Evolutionary conservation across 2,888 invertebrate species (phyloP).

Genomic region (Vesta saturnalis): DNA sequence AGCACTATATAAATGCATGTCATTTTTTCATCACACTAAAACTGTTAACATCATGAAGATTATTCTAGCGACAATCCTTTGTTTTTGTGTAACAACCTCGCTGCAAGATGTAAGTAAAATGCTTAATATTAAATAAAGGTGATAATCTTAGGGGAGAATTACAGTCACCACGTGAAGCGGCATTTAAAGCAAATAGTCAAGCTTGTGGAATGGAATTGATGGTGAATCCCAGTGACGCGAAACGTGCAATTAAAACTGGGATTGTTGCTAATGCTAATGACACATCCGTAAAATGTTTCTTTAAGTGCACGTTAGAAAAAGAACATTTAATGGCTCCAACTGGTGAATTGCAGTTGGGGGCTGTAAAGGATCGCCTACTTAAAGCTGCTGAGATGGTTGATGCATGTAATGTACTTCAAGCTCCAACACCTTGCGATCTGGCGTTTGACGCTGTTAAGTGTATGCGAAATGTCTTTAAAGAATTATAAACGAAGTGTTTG

Average conservation of each 20-base stretch:
- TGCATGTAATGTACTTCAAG: background rate
- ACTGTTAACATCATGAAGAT: background rate
- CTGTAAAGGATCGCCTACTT: background rate
- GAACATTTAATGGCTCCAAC: background rate
- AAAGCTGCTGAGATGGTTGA: slow-evolving; percentile 11
- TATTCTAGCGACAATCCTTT: background rate
- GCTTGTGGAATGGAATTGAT: background rate
- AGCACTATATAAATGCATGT: background rate
- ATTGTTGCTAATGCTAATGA: background rate
- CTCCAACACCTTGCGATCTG: background rate
- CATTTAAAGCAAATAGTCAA: background rate
- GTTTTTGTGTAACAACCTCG: background rate
- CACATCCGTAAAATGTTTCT: slow-evolving; percentile 10
- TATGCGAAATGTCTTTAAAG: background rate
- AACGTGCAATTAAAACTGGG: background rate
- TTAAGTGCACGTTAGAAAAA: background rate
- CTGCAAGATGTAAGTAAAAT: background rate
- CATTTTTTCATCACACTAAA: background rate
- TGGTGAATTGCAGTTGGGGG: background rate
- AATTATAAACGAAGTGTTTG: background rate
- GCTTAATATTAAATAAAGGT: too few species aligned
- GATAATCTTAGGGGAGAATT: too few species aligned
- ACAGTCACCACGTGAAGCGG: background rate
- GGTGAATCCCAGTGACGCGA: background rate
- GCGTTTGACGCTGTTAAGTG: background rate